Percentiles rank a stretch among this genome's conserved stretches.
phyloP scores from a whole-genome alignment of 1,140 invertebrate species.

The Drosophila elegans region DNA sequence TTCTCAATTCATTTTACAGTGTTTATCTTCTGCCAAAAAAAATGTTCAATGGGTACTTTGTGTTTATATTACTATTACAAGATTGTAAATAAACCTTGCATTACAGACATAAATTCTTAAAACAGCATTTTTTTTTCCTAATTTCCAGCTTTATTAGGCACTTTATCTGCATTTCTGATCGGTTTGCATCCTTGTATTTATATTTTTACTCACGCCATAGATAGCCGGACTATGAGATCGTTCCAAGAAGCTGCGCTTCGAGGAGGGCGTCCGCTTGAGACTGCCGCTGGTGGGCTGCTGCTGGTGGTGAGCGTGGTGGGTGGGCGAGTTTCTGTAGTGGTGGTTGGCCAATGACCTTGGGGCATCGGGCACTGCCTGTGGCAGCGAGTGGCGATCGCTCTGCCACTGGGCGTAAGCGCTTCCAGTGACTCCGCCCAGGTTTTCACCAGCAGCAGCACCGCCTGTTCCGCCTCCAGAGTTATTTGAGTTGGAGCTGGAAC shows the following conservation, averaged over 20 bases:
- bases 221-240: constrained; percentile 81
- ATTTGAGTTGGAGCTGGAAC: constrained; percentile 75
- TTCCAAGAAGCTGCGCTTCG: constrained; percentile 76
- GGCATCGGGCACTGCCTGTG: constrained; percentile 80
- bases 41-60: too few species aligned
- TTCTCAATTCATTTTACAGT: background rate
- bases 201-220: constrained; percentile 69
- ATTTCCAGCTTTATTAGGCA: background rate
- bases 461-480: constrained; percentile 47
- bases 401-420: constrained; percentile 76
- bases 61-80: too few species aligned
- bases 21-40: too few species aligned
- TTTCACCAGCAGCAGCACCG: constrained; percentile 19
- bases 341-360: constrained; percentile 71
- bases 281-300: constrained; percentile 54
- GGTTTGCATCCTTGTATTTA: background rate
- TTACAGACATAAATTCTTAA: too few species aligned
- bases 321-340: constrained; percentile 76
- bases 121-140: too few species aligned
- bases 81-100: too few species aligned
- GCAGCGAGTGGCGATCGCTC: constrained; percentile 71
- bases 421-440: constrained; percentile 61
- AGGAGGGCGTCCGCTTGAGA: constrained; percentile 78
- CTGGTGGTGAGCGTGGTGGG: constrained; percentile 33
- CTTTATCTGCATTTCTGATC: background rate